Base-by-base conservation (phyloP, 92 coral and sea anemone species). In the Muricea muricata region DNA sequence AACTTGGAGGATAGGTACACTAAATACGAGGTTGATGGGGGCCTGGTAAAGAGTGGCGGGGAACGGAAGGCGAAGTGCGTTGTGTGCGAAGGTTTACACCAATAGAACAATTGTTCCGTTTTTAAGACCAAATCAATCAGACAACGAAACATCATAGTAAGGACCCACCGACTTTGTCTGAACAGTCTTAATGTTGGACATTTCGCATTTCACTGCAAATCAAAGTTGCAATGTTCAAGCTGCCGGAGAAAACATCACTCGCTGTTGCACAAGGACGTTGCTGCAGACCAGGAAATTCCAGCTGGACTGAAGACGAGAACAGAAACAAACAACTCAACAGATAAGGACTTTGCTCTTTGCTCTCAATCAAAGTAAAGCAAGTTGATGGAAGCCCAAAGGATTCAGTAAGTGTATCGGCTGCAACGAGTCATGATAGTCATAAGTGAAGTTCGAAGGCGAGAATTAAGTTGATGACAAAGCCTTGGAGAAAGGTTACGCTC, bases 241-340 rank as follows among this genome's bases (percentile, higher is more conserved):
- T 90, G 91, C 41, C 80, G 61, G 56, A 80, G 85, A 61, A 50
- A 69, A 23, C 89, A 91, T 72, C 93, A 87, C 63, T 70, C 91
- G 41, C 78, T 84, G 32, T 84, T 84, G 82, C 90, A 88, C 88
- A 91, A 88, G 63, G 70, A 87, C 39, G 72, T 28, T 33, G 25
- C 75, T 31, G 47, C 75, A 68, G 75, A 68, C 33, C 45, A 60
- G 33, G 68, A 60, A 28, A 67, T 6, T 69, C 69, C 75, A 32
- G 66, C 25, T 75, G 65, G 75, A 7, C 24, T 58, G 50, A 57
- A 67, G 20, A 63, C 82, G 48, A 72, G 58, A 23, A 55, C 84
- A 45, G 72, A 26, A 81, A 72, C 63, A 35, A 47, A 23, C 57
- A 50, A 81, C 39, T 33, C 31, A 52, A 2, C 86, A 66, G 57